Conservation (phyloP, 2,797 vertebrate species). For the Brachyalestes nurse region DNA sequence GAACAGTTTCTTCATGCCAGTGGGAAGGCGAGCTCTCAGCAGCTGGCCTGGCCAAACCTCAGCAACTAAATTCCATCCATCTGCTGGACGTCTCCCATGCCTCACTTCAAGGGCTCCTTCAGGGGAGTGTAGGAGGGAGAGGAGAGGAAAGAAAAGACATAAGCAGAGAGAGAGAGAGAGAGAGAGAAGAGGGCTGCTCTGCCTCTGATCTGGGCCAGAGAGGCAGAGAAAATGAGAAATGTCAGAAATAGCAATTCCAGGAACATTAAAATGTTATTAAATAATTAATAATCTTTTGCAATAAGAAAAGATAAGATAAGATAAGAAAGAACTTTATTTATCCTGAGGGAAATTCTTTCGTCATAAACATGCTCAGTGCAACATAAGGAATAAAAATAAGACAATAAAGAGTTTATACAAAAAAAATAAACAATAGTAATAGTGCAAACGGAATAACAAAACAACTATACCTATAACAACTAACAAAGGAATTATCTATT, state of each 20-base stretch:
- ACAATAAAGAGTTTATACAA: no score
- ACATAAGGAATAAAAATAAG: no score
- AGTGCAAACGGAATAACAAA: no score
- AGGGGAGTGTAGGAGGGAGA: slow-evolving; percentile 41
- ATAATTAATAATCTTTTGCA: no score
- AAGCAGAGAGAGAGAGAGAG: neutral
- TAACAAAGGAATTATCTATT: no score
- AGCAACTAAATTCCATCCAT: slow-evolving; percentile 70
- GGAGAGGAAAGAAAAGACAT: slow-evolving; percentile 27
- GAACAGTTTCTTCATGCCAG: slow-evolving; percentile 64
- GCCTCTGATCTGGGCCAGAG: slow-evolving; percentile 55
- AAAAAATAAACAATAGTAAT: no score
- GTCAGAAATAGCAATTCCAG: slow-evolving; percentile 3
- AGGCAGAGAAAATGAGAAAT: slow-evolving; percentile 1
- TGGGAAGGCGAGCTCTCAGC: slow-evolving; percentile 72
- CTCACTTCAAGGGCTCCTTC: slow-evolving; percentile 59
- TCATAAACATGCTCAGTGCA: no score
- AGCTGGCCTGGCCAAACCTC: slow-evolving; percentile 74
- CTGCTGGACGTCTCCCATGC: slow-evolving; percentile 54
- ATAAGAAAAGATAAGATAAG: no score
- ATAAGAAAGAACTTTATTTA: no score
- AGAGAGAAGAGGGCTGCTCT: slow-evolving; percentile 37
- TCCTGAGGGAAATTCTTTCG: no score
- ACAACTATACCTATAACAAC: no score
- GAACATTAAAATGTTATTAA: no score